Evolutionary conservation across 2,797 vertebrate species (phyloP).

Genomic region (Decapterus maruadsi): DNA sequence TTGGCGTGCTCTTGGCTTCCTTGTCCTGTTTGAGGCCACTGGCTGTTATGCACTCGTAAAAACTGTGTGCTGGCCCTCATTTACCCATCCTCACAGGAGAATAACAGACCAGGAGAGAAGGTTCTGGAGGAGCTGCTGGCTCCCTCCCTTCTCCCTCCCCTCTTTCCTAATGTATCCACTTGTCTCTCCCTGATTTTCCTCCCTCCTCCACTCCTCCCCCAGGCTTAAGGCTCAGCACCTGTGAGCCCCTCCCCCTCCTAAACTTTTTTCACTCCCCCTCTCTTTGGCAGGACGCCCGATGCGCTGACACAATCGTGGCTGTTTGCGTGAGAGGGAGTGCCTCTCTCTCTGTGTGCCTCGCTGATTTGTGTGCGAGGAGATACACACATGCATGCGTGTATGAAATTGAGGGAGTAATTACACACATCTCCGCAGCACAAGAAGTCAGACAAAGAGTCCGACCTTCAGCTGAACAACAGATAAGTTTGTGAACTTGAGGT

Average conservation of each 20-base stretch:
- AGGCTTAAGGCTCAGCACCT: slow-evolving; percentile 77
- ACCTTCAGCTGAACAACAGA: slow-evolving; percentile 30
- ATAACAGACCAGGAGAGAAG: slow-evolving; percentile 37
- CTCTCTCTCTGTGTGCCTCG: slow-evolving; percentile 30
- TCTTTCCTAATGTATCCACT: slow-evolving; percentile 56
- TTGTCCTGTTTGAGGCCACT: slow-evolving; percentile 43
- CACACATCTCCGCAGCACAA: slow-evolving; percentile 11
- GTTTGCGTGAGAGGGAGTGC: slow-evolving; percentile 77
- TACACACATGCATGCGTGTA: slow-evolving; percentile 25
- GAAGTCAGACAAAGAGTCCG: slow-evolving; percentile 14
- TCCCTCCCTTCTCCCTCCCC: slow-evolving; percentile 21
- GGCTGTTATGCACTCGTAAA: slow-evolving; percentile 59
- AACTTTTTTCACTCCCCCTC: slow-evolving; percentile 54
- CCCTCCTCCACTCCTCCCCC: slow-evolving; percentile 55
- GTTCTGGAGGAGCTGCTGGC: slow-evolving; percentile 23
- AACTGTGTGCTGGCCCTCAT: slow-evolving; percentile 48
- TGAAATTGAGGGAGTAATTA: slow-evolving; percentile 30
- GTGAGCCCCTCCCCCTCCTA: slow-evolving; percentile 65
- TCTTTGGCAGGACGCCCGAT: slow-evolving; percentile 74
- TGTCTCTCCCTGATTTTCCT: slow-evolving; percentile 55
- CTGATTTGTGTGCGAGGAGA: slow-evolving; percentile 47
- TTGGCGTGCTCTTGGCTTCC: slow-evolving; percentile 30
- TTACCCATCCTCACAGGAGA: slow-evolving; percentile 46
- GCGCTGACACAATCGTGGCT: slow-evolving; percentile 75
- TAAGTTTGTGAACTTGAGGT: slow-evolving; percentile 35